phyloP scores from a whole-genome alignment of 2,113 vertebrate genomes.

The Rissa tridactyla region DNA sequence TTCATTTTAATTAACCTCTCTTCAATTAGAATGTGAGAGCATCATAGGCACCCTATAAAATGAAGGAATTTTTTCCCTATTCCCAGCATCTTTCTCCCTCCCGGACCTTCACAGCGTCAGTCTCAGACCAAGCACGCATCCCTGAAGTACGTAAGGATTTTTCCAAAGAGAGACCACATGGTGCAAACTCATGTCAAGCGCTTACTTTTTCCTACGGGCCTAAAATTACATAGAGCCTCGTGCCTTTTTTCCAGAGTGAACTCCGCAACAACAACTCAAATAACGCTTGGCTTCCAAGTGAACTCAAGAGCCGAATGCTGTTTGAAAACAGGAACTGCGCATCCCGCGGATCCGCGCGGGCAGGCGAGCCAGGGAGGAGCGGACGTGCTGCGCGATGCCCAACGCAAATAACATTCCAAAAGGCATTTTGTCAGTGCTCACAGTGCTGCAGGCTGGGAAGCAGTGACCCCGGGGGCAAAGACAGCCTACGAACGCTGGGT shows the following conservation, averaged over 20 bases:
- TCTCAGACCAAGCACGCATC: background rate
- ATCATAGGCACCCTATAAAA: fast-evolving
- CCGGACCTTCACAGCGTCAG: background rate
- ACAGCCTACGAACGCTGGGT: background rate
- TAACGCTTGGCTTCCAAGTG: background rate
- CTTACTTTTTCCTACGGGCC: background rate
- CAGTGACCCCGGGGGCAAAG: background rate
- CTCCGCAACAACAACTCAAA: background rate
- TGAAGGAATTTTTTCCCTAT: background rate
- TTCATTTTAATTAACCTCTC: background rate
- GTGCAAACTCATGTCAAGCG: background rate
- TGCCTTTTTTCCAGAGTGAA: background rate
- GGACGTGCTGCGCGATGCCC: background rate
- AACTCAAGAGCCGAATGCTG: background rate
- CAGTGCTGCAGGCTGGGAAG: background rate
- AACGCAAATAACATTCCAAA: background rate
- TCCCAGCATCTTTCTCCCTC: background rate
- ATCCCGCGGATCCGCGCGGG: background rate
- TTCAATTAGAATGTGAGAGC: background rate
- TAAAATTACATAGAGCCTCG: background rate
- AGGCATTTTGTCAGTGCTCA: background rate
- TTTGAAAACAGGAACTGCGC: background rate
- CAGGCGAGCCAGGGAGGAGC: background rate
- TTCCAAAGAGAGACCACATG: background rate
- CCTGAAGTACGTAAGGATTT: background rate